Base-by-base conservation (phyloP, 2,113 vertebrate species). In the Machaerirhynchus nigripectus region DNA sequence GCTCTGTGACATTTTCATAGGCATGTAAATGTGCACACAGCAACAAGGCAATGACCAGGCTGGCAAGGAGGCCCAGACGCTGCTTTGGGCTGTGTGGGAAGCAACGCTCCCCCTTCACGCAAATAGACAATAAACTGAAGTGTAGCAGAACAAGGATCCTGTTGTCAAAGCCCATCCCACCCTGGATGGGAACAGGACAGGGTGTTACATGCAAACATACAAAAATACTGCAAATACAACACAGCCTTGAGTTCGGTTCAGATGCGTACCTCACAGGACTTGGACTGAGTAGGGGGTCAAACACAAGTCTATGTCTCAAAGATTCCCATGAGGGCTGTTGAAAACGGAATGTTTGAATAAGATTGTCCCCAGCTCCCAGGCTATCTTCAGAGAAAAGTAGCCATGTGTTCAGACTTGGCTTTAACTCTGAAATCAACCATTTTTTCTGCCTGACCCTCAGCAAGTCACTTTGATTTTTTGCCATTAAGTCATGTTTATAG, bases 61-160 rank as follows among this genome's bases (percentile, higher is more conserved):
- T 94, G 89, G 86, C 80, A 87, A 63, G 77, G 67, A 95, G 83
- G 90, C 35, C 11, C 77, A 81, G 86, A 60, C 4, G 0, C 80
- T 59, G 80, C 94, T 67, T 46, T 89, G 86, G 84, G 65, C 61
- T 89, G 71, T 8, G 89, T 95, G 94, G 91, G 94, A 90, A 89
- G 91, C 35, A 93, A 6, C 4, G 49, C 68, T 90, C 76, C 89
- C 76, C 91, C 94, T 89, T 92, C 94, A 61, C 2, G 3, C 21
- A 74, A 84, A 73, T 52, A 70, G 68, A 93, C 96, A 97, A 97
- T 95, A 80, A 88, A 92, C 89, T 84, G n/a, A 84, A 90, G 86
- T 1, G 15, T 8, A 84, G 83, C 64, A 92, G 89, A 97, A 97
- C 95, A 97, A 97, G 89, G 91, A 91, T 89, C 39, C 84, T 71